Evolutionary conservation across 1,140 invertebrate genomes (phyloP).

Genomic region (Chymomyza costata): DNA sequence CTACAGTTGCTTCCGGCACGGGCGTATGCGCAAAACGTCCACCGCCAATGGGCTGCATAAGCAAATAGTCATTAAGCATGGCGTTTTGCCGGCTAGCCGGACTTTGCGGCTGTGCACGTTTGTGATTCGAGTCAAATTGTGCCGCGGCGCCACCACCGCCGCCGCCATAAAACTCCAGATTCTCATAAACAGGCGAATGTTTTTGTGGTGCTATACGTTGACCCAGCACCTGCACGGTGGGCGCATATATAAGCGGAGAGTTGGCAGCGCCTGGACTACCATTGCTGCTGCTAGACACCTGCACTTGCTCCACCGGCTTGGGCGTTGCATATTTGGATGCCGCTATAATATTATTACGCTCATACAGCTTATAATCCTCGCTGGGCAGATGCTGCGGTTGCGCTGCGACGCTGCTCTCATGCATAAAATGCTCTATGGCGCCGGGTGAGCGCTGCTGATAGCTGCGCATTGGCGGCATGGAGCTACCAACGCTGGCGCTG

Average conservation of each 20-base stretch:
- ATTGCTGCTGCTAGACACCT: constrained; percentile 21
- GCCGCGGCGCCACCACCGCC: constrained; percentile 6
- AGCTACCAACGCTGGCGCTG: constrained; percentile 1
- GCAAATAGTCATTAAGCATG: constrained; percentile 51
- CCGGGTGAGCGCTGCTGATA: constrained; percentile 51
- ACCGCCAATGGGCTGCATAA: constrained; percentile 50
- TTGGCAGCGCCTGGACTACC: constrained; percentile 10
- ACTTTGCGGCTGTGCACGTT: constrained; percentile 76
- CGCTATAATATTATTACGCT: constrained; percentile 80
- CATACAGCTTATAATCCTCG: constrained; percentile 80
- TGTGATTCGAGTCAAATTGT: constrained; percentile 75
- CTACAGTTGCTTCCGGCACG: constrained; percentile 46
- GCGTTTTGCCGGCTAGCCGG: constrained; percentile 56
- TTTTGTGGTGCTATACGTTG: constrained; percentile 67
- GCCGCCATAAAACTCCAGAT: constrained; percentile 83
- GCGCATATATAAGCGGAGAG: constrained; percentile 50
- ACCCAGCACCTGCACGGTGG: constrained; percentile 51
- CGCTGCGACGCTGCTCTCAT: constrained; percentile 33
- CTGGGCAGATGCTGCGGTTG: constrained; percentile 34
- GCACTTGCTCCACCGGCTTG: constrained; percentile 81
- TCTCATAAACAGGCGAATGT: constrained; percentile 85
- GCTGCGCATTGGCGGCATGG: constrained; percentile 7
- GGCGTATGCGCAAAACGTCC: constrained; percentile 70
- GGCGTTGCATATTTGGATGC: constrained; percentile 86
- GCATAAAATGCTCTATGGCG: constrained; percentile 53